Percentiles rank a stretch among this genome's conserved stretches.
Conservation (phyloP, 1,140 invertebrate species). For the Polypedilum vanderplanki region DNA sequence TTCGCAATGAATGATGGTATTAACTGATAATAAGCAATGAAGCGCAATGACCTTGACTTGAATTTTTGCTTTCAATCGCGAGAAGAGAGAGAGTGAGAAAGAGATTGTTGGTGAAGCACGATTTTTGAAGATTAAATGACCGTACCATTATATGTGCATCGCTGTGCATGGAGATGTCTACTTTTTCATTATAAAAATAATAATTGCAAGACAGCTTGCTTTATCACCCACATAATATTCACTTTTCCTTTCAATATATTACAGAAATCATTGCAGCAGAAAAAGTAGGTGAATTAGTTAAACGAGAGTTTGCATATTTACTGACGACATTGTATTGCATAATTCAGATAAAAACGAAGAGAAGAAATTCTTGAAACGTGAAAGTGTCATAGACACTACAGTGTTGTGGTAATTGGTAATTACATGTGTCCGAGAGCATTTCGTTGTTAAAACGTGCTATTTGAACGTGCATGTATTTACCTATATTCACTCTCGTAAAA, state of each 20-base stretch:
- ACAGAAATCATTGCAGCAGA: neutral
- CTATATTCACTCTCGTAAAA: too few species aligned
- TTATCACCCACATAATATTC: neutral
- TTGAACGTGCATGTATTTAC: neutral
- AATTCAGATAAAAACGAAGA: too few species aligned
- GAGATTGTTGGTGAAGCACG: neutral
- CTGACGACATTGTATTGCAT: too few species aligned
- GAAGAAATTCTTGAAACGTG: too few species aligned
- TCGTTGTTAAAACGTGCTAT: neutral
- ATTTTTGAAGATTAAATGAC: neutral
- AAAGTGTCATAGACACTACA: neutral
- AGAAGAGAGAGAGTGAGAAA: neutral
- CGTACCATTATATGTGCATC: neutral
- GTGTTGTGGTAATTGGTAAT: neutral
- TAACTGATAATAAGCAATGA: slow-evolving; percentile 13
- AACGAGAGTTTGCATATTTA: too few species aligned
- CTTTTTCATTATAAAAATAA: too few species aligned
- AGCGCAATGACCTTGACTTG: slow-evolving; percentile 1
- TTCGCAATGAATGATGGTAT: slow-evolving; percentile 17
- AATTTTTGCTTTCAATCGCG: neutral
- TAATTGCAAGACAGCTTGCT: neutral
- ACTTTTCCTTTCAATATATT: slow-evolving; percentile 7
- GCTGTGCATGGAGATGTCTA: too few species aligned
- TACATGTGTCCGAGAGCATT: neutral
- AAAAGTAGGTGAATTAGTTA: too few species aligned